A percentile compares a stretch with the other conserved stretches of the same genome.
phyloP scores from a whole-genome alignment of 2,888 invertebrate species.

The Neocrepidodera transversa region DNA sequence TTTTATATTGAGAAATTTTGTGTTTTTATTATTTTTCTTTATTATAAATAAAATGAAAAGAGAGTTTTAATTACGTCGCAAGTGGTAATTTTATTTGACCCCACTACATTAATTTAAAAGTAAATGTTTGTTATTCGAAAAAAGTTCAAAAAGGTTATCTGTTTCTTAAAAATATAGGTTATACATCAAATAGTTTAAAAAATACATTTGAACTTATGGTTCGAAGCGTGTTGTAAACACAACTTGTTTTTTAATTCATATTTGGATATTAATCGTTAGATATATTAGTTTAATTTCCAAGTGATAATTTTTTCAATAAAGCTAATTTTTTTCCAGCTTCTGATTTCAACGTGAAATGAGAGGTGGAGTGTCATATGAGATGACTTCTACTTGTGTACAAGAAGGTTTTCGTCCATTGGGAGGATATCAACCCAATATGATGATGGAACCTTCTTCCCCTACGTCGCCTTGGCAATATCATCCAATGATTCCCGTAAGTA shows the following conservation, averaged over 20 bases:
- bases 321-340: no score
- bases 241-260: not conserved
- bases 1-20: no score
- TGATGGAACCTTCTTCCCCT: constrained; percentile 52
- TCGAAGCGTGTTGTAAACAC: constrained; percentile 12
- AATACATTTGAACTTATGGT: constrained; percentile 11
- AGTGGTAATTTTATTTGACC: not conserved
- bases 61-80: constrained; percentile 9
- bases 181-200: constrained; percentile 17
- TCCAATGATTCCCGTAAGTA: constrained; percentile 49
- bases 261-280: no score
- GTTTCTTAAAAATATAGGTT: constrained; percentile 22
- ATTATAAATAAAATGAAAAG: no score
- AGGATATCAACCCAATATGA: constrained; percentile 47
- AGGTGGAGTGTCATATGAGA: constrained; percentile 49
- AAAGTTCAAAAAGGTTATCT: constrained; percentile 9
- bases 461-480: constrained; percentile 53
- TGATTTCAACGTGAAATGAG: constrained; percentile 43
- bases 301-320: no score
- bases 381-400: constrained; percentile 52
- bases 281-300: no score
- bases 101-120: constrained; percentile 8
- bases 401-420: constrained; percentile 47
- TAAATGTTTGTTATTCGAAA: constrained; percentile 14
- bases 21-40: no score